These are phyloP conservation scores for Heteropelma amictum DNA, from an alignment of 2,888 invertebrate species.

Conservation along the genomic window DNA sequence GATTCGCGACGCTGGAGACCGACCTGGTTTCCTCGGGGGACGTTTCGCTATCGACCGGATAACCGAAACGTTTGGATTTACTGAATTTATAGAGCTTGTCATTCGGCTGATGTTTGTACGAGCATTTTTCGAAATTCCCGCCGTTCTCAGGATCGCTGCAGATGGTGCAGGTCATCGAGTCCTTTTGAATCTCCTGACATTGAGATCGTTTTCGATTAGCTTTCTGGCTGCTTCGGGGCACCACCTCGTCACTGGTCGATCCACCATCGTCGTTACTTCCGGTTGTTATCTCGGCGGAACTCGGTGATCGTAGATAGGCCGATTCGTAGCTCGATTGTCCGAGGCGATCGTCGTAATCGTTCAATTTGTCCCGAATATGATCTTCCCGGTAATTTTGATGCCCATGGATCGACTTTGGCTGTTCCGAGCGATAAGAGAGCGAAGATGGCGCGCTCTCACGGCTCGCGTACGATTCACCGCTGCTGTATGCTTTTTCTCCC, in stretches of 20 bases:
- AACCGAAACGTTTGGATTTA: slow-evolving; percentile 70
- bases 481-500: too few relatives aligned
- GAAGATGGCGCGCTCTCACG: neutral
- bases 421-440: neutral
- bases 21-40: neutral
- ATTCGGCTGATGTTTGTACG: slow-evolving; percentile 79
- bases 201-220: too few relatives aligned
- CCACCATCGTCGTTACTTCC: neutral
- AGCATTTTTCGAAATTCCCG: slow-evolving; percentile 81
- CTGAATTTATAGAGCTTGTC: slow-evolving; percentile 73
- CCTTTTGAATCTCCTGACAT: slow-evolving; percentile 64
- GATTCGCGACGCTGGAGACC: neutral
- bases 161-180: slow-evolving; percentile 79
- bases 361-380: neutral
- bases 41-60: slow-evolving; percentile 43
- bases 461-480: neutral
- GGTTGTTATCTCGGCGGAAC: neutral
- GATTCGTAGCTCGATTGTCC: neutral
- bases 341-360: neutral
- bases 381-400: neutral
- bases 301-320: neutral
- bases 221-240: too few relatives aligned
- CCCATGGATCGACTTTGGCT: neutral
- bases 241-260: too few relatives aligned
- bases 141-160: slow-evolving; percentile 80